Conservation (phyloP, 1,140 invertebrate genomes). For the Ylistrum balloti region DNA sequence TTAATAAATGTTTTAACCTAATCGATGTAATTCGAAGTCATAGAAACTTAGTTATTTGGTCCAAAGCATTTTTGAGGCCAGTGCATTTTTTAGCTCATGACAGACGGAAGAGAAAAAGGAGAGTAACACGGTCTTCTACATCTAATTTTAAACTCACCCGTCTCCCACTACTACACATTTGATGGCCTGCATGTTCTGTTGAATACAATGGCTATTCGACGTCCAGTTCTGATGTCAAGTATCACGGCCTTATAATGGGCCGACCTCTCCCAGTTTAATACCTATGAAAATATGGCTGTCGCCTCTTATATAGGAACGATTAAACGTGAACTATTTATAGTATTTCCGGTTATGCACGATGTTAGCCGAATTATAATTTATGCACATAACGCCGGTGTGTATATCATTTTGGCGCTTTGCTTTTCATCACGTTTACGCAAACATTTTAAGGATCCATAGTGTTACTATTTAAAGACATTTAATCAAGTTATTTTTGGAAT, state of each 20-base stretch:
- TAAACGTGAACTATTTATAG: conserved; percentile 35
- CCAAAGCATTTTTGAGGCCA: conserved; percentile 15
- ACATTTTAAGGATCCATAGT: not conserved
- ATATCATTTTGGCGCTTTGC: not conserved
- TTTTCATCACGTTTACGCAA: not conserved
- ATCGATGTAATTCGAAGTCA: not conserved
- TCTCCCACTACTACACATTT: conserved; percentile 65
- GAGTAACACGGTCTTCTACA: not conserved
- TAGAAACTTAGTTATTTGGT: not conserved
- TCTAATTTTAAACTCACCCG: conserved; percentile 57
- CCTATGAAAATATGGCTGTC: conserved; percentile 64
- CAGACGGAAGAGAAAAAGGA: conserved; percentile 38
- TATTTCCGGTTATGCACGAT: not conserved
- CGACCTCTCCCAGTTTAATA: conserved; percentile 59
- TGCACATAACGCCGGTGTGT: not conserved
- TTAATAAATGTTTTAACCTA: not conserved
- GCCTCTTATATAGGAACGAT: conserved; percentile 42
- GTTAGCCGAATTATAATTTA: not conserved
- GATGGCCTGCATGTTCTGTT: conserved; percentile 61
- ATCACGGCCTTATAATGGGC: conserved; percentile 15
- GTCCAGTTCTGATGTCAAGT: conserved; percentile 12
- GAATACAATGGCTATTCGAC: conserved; percentile 33
- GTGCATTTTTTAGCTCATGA: conserved; percentile 38
- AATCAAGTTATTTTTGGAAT: conserved; percentile 40
- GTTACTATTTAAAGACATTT: conserved; percentile 27